These are phyloP conservation scores for Pyrgus malvae DNA, from an alignment of 2,888 invertebrate species.

Conservation along the genomic window DNA sequence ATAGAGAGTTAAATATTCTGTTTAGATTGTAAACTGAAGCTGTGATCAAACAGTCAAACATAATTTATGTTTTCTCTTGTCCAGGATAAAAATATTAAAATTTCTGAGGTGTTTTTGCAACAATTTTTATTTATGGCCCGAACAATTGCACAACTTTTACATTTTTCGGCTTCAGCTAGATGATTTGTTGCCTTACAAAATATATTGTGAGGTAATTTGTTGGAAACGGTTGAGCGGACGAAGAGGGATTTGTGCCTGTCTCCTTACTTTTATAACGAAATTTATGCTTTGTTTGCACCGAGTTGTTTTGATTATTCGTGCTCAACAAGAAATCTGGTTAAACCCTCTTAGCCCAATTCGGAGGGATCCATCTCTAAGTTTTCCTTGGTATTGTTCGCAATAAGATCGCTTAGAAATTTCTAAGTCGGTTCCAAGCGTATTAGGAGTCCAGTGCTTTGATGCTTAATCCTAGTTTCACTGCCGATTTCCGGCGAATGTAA, in stretches of 20 bases:
- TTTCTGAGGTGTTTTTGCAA: conserved; percentile 68
- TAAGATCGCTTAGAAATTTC: conserved; percentile 26
- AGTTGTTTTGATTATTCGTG: conserved; percentile 27
- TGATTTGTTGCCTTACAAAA: conserved; percentile 59
- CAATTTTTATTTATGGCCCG: conserved; percentile 67
- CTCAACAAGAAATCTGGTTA: conserved; percentile 27
- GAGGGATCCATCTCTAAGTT: conserved; percentile 16
- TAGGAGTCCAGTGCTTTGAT: conserved; percentile 13
- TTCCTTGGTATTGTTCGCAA: conserved; percentile 20
- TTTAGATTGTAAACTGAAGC: conserved; percentile 40
- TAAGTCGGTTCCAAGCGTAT: conserved; percentile 20
- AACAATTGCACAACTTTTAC: conserved; percentile 58
- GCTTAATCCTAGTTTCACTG: not conserved
- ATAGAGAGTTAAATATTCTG: not conserved
- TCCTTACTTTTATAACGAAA: conserved; percentile 42
- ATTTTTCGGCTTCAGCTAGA: conserved; percentile 46
- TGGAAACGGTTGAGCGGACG: conserved; percentile 34
- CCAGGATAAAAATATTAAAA: conserved; percentile 73
- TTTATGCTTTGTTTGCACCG: conserved; percentile 38
- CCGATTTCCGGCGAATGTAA: not conserved
- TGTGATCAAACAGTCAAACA: conserved; percentile 58
- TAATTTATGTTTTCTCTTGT: conserved; percentile 59
- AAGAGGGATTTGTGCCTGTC: conserved; percentile 37
- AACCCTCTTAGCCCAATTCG: conserved; percentile 22
- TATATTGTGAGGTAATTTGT: conserved; percentile 49